Evolutionary conservation across 2,888 invertebrate genomes (phyloP), one percentile per base, ranked within the genome.

Genomic region (Luperina nickerlii): DNA sequence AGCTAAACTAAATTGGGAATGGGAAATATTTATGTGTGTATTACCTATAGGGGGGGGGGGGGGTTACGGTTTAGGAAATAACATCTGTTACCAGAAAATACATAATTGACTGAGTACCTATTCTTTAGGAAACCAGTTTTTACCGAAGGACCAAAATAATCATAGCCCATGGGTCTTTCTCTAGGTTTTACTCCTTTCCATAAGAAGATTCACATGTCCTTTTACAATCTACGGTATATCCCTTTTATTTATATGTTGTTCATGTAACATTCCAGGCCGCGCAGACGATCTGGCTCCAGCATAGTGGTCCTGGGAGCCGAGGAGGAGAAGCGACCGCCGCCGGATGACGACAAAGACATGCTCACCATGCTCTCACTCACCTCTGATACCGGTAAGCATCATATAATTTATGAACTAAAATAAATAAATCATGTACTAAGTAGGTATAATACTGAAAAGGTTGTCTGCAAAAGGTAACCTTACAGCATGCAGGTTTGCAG

Each of bases 301-400:
- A 98, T 98, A 95, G 98, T 98, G 93, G 98, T 98, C 94, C 97
- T 98, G 93, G 98, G 98, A 94, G 98, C 98, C 67, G 98, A 98
- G 86, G 97, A 97, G 95, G 98, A 97, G 94, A 96, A 96, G 91
- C 96, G 97, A 86, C 97, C 97, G 93, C 97, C 97, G 89, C 94
- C 96, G 94, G 96, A 96, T 94, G 96, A 97, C 95, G 98, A 98
- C 94, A 97, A 97, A 96, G 98, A 98, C 97, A 98, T 98, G 98
- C 97, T 98, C 97, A 98, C 98, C 97, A 98, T 98, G 98, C 97
- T 98, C 93, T 97, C 97, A 83, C 95, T 97, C 91, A 96, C 97
- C 92, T 96, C 97, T 95, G 97, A 97, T 94, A 97, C 97, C 95
- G 97, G 97, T 97, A 82, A 94, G 95, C 42, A 27, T 1, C n/a